These are phyloP conservation scores for Rhagologus leucostigma DNA, from an alignment of 2,113 vertebrate genomes.

Conservation along the genomic window DNA sequence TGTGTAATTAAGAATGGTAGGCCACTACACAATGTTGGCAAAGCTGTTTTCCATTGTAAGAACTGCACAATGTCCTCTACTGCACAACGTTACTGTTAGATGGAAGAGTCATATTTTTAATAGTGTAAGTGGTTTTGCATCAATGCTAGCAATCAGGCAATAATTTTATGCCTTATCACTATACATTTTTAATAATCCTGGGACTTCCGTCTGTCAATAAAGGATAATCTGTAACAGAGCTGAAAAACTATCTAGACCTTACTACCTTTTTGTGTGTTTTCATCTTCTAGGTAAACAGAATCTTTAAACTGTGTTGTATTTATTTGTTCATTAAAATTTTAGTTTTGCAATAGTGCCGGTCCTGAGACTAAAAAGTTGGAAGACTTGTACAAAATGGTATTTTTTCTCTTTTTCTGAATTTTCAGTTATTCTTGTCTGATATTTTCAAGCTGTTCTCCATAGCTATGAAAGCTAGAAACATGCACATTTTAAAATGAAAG, in stretches of 20 bases:
- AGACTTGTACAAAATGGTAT: neutral
- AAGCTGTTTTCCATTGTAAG: slow-evolving; percentile 49
- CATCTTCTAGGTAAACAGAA: slow-evolving; percentile 9
- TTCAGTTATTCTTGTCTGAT: neutral
- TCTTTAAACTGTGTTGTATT: slow-evolving; percentile 13
- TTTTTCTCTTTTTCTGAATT: neutral
- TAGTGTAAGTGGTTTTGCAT: slow-evolving; percentile 67
- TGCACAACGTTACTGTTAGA: slow-evolving; percentile 57
- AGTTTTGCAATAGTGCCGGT: neutral
- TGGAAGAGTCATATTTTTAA: slow-evolving; percentile 63
- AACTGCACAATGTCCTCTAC: neutral
- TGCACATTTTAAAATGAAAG: slow-evolving; percentile 40
- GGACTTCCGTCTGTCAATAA: slow-evolving; percentile 58
- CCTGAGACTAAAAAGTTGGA: neutral
- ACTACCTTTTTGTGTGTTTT: slow-evolving; percentile 27
- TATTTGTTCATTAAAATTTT: slow-evolving; percentile 28
- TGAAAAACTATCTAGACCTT: slow-evolving; percentile 53
- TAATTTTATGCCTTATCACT: slow-evolving; percentile 63
- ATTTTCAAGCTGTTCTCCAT: slow-evolving; percentile 11
- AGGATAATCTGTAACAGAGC: slow-evolving; percentile 46
- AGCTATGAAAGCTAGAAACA: neutral
- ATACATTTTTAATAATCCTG: slow-evolving; percentile 72
- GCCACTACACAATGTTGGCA: slow-evolving; percentile 43
- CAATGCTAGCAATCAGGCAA: slow-evolving; percentile 63
- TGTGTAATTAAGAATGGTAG: slow-evolving; percentile 67